Evolutionary conservation across 2,113 vertebrate genomes (phyloP).

Genomic region (Pleuronectes platessa): DNA sequence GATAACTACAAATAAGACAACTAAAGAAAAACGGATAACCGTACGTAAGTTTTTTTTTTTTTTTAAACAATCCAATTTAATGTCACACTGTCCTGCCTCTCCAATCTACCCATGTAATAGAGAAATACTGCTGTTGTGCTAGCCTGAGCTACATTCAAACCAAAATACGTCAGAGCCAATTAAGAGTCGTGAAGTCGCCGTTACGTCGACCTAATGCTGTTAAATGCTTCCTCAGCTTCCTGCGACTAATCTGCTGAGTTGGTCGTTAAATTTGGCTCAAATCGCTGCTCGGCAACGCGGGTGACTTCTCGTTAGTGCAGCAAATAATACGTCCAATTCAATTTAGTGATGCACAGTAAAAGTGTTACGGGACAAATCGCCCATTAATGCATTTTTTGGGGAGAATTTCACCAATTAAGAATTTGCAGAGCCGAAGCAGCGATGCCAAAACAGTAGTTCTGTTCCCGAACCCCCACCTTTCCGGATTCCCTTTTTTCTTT

Average conservation of each 20-base stretch:
- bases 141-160: slow-evolving; percentile 1
- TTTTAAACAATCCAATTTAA: slow-evolving; percentile 1
- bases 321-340: slow-evolving; percentile 31
- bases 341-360: slow-evolving; percentile 24
- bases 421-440: background rate
- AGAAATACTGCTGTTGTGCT: slow-evolving; percentile 16
- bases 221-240: slow-evolving; percentile 10
- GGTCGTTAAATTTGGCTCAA: slow-evolving; percentile 24
- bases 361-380: slow-evolving; percentile 12
- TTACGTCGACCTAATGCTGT: slow-evolving; percentile 23
- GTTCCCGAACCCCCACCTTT: slow-evolving; percentile 34
- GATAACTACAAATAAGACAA: background rate
- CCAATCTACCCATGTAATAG: background rate
- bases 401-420: slow-evolving; percentile 7
- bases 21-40: background rate
- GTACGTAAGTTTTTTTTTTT: background rate
- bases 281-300: slow-evolving; percentile 10
- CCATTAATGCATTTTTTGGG: slow-evolving; percentile 1
- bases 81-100: background rate
- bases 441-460: slow-evolving; percentile 3
- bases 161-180: slow-evolving; percentile 23
- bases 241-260: slow-evolving; percentile 12
- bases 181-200: background rate
- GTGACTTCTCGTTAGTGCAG: slow-evolving; percentile 47
- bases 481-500: background rate